phyloP scores from a whole-genome alignment of 1,140 invertebrate genomes.

The Anastrepha obliqua region DNA sequence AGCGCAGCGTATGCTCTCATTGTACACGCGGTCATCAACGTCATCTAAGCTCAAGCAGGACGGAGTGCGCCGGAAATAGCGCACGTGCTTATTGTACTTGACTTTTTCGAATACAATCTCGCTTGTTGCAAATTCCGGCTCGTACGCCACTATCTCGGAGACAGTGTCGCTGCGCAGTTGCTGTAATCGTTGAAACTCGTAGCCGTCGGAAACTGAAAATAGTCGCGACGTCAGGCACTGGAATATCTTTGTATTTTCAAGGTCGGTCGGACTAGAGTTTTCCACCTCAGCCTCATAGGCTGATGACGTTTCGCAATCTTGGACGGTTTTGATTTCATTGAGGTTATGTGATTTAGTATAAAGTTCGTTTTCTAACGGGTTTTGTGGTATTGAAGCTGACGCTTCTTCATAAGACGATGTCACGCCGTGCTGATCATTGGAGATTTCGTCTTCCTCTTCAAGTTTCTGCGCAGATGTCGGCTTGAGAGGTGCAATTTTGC shows the following conservation, averaged over 20 bases:
- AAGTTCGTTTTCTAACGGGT: background rate
- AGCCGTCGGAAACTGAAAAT: constrained; percentile 57
- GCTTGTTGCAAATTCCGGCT: constrained; percentile 51
- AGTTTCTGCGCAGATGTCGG: constrained; percentile 68
- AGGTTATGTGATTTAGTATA: background rate
- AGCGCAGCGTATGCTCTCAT: background rate
- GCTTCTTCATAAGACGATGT: background rate
- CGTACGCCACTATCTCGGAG: constrained; percentile 44
- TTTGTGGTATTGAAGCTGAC: background rate
- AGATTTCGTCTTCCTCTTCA: constrained; percentile 62
- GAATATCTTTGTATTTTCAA: constrained; percentile 14
- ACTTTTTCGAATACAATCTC: constrained; percentile 65
- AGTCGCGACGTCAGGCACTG: constrained; percentile 56
- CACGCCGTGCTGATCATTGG: background rate
- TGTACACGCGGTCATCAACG: background rate
- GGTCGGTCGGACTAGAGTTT: background rate
- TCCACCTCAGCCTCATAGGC: constrained; percentile 3
- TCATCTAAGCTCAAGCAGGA: constrained; percentile 67
- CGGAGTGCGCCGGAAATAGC: constrained; percentile 70
- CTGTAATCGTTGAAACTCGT: constrained; percentile 59
- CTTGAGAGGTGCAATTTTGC: constrained; percentile 68
- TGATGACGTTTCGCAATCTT: background rate
- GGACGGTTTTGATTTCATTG: constrained; percentile 7
- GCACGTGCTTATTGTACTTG: constrained; percentile 67
- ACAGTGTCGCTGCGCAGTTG: constrained; percentile 55